Evolutionary conservation across 2,797 vertebrate genomes (phyloP).

Genomic region (Caiman crocodilus): DNA sequence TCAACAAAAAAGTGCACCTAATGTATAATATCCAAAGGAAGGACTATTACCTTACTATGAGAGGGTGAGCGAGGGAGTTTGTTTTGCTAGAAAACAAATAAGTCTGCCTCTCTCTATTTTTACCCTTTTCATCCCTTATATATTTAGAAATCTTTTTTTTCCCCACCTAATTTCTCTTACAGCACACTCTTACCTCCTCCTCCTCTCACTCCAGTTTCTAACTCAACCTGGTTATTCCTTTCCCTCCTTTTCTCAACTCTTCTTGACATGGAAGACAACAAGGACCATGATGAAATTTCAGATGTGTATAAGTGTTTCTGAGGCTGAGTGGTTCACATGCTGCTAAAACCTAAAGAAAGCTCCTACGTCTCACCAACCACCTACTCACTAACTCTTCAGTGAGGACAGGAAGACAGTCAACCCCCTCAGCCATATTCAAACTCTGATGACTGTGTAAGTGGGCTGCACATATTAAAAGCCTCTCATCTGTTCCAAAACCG

Average conservation of each 20-base stretch:
- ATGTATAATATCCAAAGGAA: background rate
- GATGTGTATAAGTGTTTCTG: background rate
- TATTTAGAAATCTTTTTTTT: background rate
- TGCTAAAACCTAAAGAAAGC: background rate
- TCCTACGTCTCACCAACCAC: background rate
- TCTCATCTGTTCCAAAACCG: background rate
- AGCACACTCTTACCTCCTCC: background rate
- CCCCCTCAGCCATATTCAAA: background rate
- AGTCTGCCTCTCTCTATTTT: background rate
- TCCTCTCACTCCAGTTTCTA: no score
- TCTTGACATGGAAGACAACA: rapidly evolving
- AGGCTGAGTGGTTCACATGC: background rate
- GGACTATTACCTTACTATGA: background rate
- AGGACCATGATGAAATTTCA: background rate
- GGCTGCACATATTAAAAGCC: background rate
- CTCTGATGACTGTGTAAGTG: background rate
- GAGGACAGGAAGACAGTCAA: background rate
- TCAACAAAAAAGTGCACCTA: background rate
- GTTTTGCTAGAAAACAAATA: background rate
- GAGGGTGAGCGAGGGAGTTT: background rate
- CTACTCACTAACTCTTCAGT: background rate
- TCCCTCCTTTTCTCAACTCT: background rate
- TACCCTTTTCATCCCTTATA: background rate
- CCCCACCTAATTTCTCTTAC: background rate
- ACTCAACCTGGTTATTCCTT: background rate